Evolutionary conservation across 1,140 invertebrate genomes (phyloP), one percentile per base, ranked within the genome.

Genomic region (Steinernema khuongi): DNA sequence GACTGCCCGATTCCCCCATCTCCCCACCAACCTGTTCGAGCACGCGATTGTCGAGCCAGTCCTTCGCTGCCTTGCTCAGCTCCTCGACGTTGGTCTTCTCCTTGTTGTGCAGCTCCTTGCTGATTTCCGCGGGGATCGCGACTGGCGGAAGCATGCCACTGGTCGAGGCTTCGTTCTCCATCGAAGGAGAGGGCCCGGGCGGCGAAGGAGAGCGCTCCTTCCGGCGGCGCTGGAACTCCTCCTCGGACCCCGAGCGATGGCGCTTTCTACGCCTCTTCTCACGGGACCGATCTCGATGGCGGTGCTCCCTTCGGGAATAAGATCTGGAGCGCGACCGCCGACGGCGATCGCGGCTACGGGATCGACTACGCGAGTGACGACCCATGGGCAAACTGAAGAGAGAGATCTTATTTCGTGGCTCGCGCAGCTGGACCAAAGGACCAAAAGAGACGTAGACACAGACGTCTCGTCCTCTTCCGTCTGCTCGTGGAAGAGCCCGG

Each of bases 1-100:
- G n/a, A n/a, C n/a, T n/a, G n/a, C n/a, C n/a, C n/a, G n/a, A n/a
- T n/a, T n/a, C n/a, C n/a, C n/a, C n/a, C n/a, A n/a, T n/a, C n/a
- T n/a, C n/a, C n/a, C n/a, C 26, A 68, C 75, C 66, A 68, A 81
- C 79, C 80, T 79, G 77, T 77, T 81, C 79, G 31, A 50, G 69
- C 18, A 80, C 74, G 28, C 80, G 74, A 32, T 68, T 72, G n/a
- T 80, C 75, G 22, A 80, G 18, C 79, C 79, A 80, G 2, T 78
- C 76, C 72, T 75, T 80, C 17, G 79, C 71, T 29, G 71, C 31
- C 68, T 78, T 71, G 41, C 74, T 76, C 7, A 78, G 72, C 36
- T 75, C 30, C 29, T 71, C 73, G 19, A 36, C 36, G 74, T 77
- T 44, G 31, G 68, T 43, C 67, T 72, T 66, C 19, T 33, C 74